Evolutionary conservation across 2,797 vertebrate genomes (phyloP), one percentile per base, ranked within the genome.

Genomic region (Rallus crepitans): DNA sequence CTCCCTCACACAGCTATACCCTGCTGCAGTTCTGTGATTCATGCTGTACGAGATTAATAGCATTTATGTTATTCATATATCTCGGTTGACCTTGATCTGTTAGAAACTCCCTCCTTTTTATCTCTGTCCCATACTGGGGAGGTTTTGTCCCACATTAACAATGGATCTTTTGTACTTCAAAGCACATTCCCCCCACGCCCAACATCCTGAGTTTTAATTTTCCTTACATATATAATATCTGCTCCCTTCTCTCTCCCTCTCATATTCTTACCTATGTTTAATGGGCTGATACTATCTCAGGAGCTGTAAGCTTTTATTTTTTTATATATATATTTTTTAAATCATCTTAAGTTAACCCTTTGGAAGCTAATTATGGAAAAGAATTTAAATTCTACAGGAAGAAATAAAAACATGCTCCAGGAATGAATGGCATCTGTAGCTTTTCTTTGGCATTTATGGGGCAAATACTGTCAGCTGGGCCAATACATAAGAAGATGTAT

Each of bases 31-130:
- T 97, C 96, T 55, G 95, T 86, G 94, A 97, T 97, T 96, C 97
- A 97, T 97, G 95, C 70, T 83, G 93, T 94, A 79, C 82, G 96
- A 96, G 97, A 97, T 98, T 98, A 98, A 98, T 97, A 97, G 97
- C 97, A 96, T 98, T 98, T 98, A 97, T 98, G 97, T 98, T 98
- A 97, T 98, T 98, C 97, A 97, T 97, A 97, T 98, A 98, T 97
- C 98, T 97, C 87, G 76, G 95, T 94, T 98, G 98, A 98, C 98
- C 98, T 97, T 98, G 97, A 97, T 98, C 97, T 97, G 96, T 95
- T 97, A 96, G 97, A 96, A 98, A 97, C 96, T 96, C 98, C 96
- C 88, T 97, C 93, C 97, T 98, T 97, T 98, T 98, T 97, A 98
- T 98, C 97, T 98, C 95, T 96, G 94, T 98, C 97, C 96, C 97